Conservation (phyloP, 2,888 invertebrate genomes). For the Campoletis raptor region DNA sequence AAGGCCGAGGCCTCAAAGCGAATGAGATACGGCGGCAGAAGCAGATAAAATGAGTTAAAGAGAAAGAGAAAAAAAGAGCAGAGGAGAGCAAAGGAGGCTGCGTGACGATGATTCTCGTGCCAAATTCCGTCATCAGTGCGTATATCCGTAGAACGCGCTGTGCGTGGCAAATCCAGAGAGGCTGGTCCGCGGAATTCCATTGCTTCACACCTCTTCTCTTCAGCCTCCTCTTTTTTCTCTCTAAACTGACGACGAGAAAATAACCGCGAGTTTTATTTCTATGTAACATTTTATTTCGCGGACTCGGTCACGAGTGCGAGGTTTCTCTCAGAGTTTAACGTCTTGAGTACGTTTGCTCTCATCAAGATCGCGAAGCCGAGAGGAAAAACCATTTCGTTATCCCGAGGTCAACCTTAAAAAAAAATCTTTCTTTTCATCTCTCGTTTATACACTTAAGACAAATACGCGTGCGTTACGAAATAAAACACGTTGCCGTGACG, state of each 20-base stretch:
- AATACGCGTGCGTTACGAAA: conserved; percentile 63
- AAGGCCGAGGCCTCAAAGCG: conserved; percentile 63
- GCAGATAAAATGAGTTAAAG: conserved; percentile 4
- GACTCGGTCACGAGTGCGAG: conserved; percentile 49
- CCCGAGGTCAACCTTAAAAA: conserved; percentile 53
- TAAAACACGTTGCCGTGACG: conserved; percentile 44
- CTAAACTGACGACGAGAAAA: conserved; percentile 1
- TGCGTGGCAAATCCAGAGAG: conserved; percentile 29
- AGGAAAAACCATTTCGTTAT: conserved; percentile 17
- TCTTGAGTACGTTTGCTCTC: conserved; percentile 26
- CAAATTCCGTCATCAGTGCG: conserved; percentile 66
- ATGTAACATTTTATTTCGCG: conserved; percentile 1
- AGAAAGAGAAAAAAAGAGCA: background rate
- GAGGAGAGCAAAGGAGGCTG: conserved; percentile 7
- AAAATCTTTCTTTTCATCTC: conserved; percentile 1
- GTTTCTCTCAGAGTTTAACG: conserved; percentile 30
- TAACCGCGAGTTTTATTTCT: conserved; percentile 28
- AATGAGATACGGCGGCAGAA: conserved; percentile 41
- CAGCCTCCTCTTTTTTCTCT: background rate
- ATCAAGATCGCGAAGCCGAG: background rate
- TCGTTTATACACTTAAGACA: conserved; percentile 13
- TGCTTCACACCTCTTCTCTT: conserved; percentile 6
- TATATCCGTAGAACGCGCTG: conserved; percentile 35
- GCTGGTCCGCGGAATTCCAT: conserved; percentile 55
- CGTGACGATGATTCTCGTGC: conserved; percentile 61